A percentile compares a stretch with the other conserved stretches of the same genome.
Conservation (phyloP, 2,888 invertebrate genomes). For the Agelastica alni region DNA sequence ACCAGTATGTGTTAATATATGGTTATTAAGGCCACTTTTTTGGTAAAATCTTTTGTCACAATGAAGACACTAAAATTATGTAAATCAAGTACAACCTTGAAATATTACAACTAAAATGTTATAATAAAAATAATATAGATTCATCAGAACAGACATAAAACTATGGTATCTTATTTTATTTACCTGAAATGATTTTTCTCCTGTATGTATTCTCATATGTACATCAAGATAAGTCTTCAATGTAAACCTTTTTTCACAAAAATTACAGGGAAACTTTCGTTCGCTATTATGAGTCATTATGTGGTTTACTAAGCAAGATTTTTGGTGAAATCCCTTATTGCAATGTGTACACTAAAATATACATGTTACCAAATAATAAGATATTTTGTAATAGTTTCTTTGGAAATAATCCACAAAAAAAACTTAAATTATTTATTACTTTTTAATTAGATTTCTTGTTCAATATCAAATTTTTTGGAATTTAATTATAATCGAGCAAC, state of each 20-base stretch:
- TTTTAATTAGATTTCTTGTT: too few relatives aligned
- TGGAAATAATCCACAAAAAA: too few relatives aligned
- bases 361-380: background rate
- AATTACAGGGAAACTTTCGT: constrained; percentile 37
- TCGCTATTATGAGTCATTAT: constrained; percentile 37
- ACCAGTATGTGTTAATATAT: constrained; percentile 48
- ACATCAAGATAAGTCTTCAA: constrained; percentile 40
- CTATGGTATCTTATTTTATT: too few relatives aligned
- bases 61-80: constrained; percentile 39
- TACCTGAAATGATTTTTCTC: constrained; percentile 43
- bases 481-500: background rate
- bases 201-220: constrained; percentile 46
- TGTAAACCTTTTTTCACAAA: constrained; percentile 41
- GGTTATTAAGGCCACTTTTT: constrained; percentile 44
- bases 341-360: constrained; percentile 29
- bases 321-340: constrained; percentile 33
- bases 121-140: too few relatives aligned
- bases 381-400: too few relatives aligned
- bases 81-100: too few relatives aligned
- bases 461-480: background rate
- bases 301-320: constrained; percentile 33
- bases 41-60: constrained; percentile 49
- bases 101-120: too few relatives aligned
- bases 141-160: too few relatives aligned
- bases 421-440: too few relatives aligned